These are phyloP conservation scores for Dysidea cf. avara DNA, from an alignment of 37 sponge, comb jelly and placozoan genomes.

Conservation along the genomic window DNA sequence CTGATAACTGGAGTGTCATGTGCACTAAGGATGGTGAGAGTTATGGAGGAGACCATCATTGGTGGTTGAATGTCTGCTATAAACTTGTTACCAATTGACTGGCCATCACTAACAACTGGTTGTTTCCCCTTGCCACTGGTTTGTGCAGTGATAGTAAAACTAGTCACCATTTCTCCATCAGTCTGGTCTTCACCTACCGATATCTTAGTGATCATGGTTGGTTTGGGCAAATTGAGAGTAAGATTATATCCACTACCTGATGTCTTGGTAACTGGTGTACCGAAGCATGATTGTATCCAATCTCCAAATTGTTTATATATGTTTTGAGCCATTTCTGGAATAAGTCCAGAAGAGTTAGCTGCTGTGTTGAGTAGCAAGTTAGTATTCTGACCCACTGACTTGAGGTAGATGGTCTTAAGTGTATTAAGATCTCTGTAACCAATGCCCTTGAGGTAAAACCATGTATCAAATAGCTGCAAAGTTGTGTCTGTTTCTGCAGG, in stretches of 20 bases:
- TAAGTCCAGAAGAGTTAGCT: constrained; percentile 27
- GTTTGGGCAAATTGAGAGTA: not conserved
- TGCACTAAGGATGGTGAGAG: not conserved
- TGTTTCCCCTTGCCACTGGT: not conserved
- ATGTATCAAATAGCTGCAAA: constrained; percentile 30
- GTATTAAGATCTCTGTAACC: constrained; percentile 14
- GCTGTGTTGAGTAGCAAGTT: constrained; percentile 32
- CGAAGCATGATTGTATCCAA: constrained; percentile 28
- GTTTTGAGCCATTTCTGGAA: not conserved
- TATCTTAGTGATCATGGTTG: constrained; percentile 3
- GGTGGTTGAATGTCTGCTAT: not conserved
- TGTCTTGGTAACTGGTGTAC: not conserved
- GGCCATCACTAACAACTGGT: not conserved
- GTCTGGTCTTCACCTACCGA: constrained; percentile 36
- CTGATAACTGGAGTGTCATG: not conserved
- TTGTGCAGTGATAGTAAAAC: constrained; percentile 9
- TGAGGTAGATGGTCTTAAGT: constrained; percentile 28
- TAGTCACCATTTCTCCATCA: constrained; percentile 19
- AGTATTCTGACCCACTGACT: constrained; percentile 29
- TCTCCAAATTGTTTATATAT: constrained; percentile 26
- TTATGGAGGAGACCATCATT: not conserved
- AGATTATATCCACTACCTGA: constrained; percentile 9
- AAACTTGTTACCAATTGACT: constrained; percentile 35
- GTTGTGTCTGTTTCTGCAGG: constrained; percentile 65
- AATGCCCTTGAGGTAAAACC: constrained; percentile 32